Evolutionary conservation across 2,113 vertebrate genomes (phyloP), one percentile per base, ranked within the genome.

Genomic region (Cynopterus brachyotis): DNA sequence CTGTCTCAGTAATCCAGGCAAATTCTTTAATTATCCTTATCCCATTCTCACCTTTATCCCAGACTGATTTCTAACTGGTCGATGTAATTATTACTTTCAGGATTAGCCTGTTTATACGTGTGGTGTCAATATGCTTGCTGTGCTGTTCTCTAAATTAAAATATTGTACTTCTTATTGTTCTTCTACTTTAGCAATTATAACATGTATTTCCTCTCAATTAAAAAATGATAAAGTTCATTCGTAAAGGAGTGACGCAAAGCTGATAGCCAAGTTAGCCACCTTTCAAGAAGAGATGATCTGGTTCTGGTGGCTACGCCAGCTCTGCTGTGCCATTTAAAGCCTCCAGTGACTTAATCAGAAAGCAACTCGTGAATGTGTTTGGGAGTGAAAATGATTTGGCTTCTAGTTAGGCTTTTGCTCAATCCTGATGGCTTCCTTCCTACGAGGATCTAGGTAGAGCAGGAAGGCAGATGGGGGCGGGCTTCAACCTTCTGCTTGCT

Each of bases 251-350:
- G 45, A 81, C 53, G 5, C 2, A 28, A 78, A 83, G 30, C 22
- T 5, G 10, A 8, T 3, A 3, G n/a, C 55, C 17, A 13, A 13
- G 22, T 5, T 7, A 9, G 28, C 6, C 6, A 5, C 16, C 0
- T 67, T 55, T 59, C 70, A 32, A 59, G 37, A 47, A 53, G 22
- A 59, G 11, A 40, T 40, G 5, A 15, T 42, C 70, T 69, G 45
- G 20, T 40, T 15, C 32, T 42, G 7, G 17, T 20, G 69, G 19
- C 67, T 40, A 17, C 0, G 1, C 9, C 12, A n/a, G 4, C 12
- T 35, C 50, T 55, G n/a, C n/a, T 50, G 19, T 45, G 72, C 13
- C 42, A 1, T 32, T 35, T 9, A 73, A 75, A 82, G 67, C 30
- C 69, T 69, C 64, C 20, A 17, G 60, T 1, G 67, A 66, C 42